Evolutionary conservation across 1,140 invertebrate genomes (phyloP), one percentile per base, ranked within the genome.

Genomic region (Prorops nasuta): DNA sequence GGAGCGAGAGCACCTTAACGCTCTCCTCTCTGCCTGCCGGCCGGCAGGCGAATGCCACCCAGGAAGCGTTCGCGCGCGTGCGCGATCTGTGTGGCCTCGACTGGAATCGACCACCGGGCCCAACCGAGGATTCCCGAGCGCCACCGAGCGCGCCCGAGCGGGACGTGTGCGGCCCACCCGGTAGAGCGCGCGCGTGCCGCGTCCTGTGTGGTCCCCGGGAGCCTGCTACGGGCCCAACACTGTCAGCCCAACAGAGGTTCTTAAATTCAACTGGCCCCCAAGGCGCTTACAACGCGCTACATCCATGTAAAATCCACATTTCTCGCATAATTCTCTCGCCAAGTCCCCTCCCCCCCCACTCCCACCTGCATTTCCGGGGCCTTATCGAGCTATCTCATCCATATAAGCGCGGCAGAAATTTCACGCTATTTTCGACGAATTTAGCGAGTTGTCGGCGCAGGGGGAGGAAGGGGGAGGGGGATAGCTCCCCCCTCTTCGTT

Each of bases 101-200:
- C 55, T 38, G 52, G 31, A 41, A 45, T 58, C 61, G 63, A 66
- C 63, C 62, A 67, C 58, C 68, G 65, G 65, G 60, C 49, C 49
- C 49, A 54, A 31, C 60, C 68, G 70, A 71, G 52, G 31, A 45
- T 40, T 18, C 41, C 63, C 74, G 72, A 74, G 44, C 21, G 1
- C 18, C 22, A 8, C 57, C 72, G 74, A 67, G 42, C 6, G 17
- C 36, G 46, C 52, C 69, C 71, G 73, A 73, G 69, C 51, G 54
- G 49, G 60, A 67, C 65, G 69, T 74, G 67, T 69, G 63, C 59
- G 57, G 74, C 57, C 74, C 73, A 78, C 74, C 76, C 76, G 76
- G 70, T 77, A 78, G 76, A 76, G 76, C 73, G 76, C 76, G 76
- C 76, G 74, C 76, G 76, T 76, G 76, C 76, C 76, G 73, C 74